phyloP scores from a whole-genome alignment of 2,113 vertebrate genomes.

The Pterophyllum scalare region DNA sequence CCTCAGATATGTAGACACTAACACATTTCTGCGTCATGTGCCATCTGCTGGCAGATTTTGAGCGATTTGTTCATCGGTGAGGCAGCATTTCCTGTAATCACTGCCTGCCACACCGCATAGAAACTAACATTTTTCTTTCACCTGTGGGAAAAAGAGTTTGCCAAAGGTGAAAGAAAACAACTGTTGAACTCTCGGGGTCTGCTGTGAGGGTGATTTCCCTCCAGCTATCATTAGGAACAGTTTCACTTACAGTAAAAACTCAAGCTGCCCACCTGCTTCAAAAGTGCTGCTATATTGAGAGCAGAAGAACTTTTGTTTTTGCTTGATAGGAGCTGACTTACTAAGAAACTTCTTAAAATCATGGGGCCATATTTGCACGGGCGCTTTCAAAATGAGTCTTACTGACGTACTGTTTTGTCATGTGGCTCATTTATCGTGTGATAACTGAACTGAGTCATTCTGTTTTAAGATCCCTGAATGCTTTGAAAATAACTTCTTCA shows the following conservation, averaged over 20 bases:
- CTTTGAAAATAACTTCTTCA: not conserved
- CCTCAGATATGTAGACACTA: not conserved
- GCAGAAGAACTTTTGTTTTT: conserved; percentile 28
- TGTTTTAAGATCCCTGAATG: conserved; percentile 1
- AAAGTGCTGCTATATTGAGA: conserved; percentile 25
- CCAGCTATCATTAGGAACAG: conserved; percentile 40
- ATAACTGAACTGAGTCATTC: conserved; percentile 12
- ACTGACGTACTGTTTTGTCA: conserved; percentile 4
- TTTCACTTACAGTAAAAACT: conserved; percentile 68
- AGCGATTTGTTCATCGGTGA: not conserved
- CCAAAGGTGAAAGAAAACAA: not conserved
- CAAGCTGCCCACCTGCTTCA: conserved; percentile 48
- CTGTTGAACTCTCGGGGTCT: not conserved
- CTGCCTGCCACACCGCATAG: not conserved
- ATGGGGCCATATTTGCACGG: not conserved
- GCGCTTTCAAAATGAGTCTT: conserved; percentile 3
- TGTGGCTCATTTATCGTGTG: not conserved
- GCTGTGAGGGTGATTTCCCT: conserved; percentile 64
- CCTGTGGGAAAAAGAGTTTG: not conserved
- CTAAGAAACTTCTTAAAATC: not conserved
- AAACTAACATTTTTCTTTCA: conserved; percentile 28
- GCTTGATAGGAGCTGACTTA: conserved; percentile 9
- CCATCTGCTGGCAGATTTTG: conserved; percentile 28
- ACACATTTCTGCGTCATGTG: not conserved
- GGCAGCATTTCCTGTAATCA: conserved; percentile 33